Base-by-base conservation (phyloP, 2,888 invertebrate genomes). In the Polydrusus tereticollis region DNA sequence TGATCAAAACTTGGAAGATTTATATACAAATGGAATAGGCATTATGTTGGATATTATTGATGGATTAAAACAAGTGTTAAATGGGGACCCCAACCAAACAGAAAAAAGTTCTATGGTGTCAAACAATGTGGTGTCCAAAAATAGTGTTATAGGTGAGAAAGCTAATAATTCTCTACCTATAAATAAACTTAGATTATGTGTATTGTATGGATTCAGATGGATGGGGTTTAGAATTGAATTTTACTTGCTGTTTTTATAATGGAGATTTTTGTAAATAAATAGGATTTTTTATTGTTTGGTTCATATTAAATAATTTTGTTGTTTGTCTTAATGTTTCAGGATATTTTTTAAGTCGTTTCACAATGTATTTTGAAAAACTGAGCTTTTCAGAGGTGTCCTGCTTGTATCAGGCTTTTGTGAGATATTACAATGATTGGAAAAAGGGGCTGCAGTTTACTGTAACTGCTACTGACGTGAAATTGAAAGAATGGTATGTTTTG, bases 311-410 rank as follows among this genome's bases (percentile, higher is more conserved):
- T n/a, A n/a, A n/a, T n/a, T n/a, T n/a, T n/a, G n/a, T n/a, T n/a
- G n/a, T n/a, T n/a, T n/a, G n/a, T n/a, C n/a, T n/a, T n/a, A n/a
- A n/a, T 77, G 81, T 89, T 86, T 80, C 88, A 88, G 96, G 96
- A 29, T 87, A 95, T 76, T 97, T 94, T 84, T 88, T 97, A 74
- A 88, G 96, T 74, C 88, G 96, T 80, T 92, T 96, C 82, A 89
- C 93, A 76, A 87, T 96, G 0, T 91, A 93, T 75, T 90, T 96
- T 82, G 94, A 96, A 80, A 94, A 93, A 83, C 87, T 96, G 76
- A 90, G 93, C 14, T 97, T 97, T 86, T 92, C 93, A 38, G 94
- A 95, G 87, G 91, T 95, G 71, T 92, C 93, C 55, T 87, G 90
- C 38, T 87, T 96, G 23, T 93, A 91, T 82, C 90, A 91, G 78